Evolutionary conservation across 2,888 invertebrate genomes (phyloP), one percentile per base, ranked within the genome.

Genomic region (Drosophila macrospina): DNA sequence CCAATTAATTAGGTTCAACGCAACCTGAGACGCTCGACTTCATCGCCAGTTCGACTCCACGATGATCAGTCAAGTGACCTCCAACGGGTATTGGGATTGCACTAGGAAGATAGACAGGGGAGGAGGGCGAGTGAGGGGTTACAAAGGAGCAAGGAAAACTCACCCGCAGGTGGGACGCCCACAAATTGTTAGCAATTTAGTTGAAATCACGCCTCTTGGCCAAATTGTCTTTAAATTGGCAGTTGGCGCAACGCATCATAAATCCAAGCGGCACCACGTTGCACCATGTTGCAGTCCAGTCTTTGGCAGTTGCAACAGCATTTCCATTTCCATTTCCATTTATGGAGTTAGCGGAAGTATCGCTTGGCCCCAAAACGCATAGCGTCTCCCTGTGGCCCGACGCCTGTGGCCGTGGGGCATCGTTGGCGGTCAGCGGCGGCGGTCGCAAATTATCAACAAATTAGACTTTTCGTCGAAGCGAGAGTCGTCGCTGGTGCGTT

Each of bases 391-490:
- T 15, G 5, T 30, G 30, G 34, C 45, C 45, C 28, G 36, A 47
- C 47, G 26, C 57, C 48, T 24, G 36, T 57, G 62, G 75, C 80
- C 88, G 79, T 87, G 80, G 86, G 86, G 80, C 86, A 86, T 84
- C 86, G 84, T 86, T 88, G 86, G 88, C 86, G 86, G 86, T 86
- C 86, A 73, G 84, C 81, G 67, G 74, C 80, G 68, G 79, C 86
- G 75, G 72, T 89, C 79, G 83, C 90, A 90, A 90, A 90, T 90
- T 90, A 90, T 90, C 90, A 90, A 88, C 90, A 90, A 86, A 88
- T 86, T 86, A 86, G 86, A 75, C 84, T 88, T 88, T 86, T 86
- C 88, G 86, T 84, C 86, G 89, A 90, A 89, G 78, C 57, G 66
- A 44, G 30, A 24, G 44, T 24, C 24, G 41, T 41, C 41, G 20